Evolutionary conservation across 2,797 vertebrate species (phyloP).

Genomic region (Leptodactylus fallax): DNA sequence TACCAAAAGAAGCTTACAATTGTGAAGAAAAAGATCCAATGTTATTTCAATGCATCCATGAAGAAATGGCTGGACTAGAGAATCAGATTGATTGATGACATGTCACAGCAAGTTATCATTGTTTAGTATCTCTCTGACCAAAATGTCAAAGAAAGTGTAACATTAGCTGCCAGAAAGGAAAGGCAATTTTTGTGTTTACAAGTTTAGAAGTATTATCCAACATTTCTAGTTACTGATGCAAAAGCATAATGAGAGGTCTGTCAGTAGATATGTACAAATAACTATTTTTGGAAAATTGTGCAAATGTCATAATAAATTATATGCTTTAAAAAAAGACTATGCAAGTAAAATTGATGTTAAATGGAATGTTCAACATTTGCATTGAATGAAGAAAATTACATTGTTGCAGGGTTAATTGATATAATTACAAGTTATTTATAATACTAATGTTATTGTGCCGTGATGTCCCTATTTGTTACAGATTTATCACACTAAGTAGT

Average conservation of each 20-base stretch:
- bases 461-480: background rate
- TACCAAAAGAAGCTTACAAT: background rate
- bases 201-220: background rate
- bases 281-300: background rate
- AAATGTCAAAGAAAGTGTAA: slow-evolving; percentile 40
- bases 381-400: background rate
- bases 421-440: background rate
- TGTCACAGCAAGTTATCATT: slow-evolving; percentile 45
- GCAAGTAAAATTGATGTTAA: background rate
- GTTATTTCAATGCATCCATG: slow-evolving; percentile 37
- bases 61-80: slow-evolving; percentile 26
- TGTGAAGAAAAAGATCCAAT: slow-evolving; percentile 8
- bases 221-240: background rate
- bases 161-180: slow-evolving; percentile 39
- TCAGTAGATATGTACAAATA: background rate
- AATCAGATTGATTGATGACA: slow-evolving; percentile 49
- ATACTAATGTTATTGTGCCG: background rate
- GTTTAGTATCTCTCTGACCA: slow-evolving; percentile 37
- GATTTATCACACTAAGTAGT: slow-evolving; percentile 1
- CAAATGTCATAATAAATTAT: slow-evolving; percentile 17
- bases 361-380: background rate
- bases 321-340: background rate
- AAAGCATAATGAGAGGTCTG: slow-evolving; percentile 7
- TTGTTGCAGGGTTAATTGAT: background rate
- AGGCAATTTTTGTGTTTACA: slow-evolving; percentile 27